These are phyloP conservation scores for Amazonetta brasiliensis DNA, from an alignment of 2,797 vertebrate genomes.

Conservation along the genomic window DNA sequence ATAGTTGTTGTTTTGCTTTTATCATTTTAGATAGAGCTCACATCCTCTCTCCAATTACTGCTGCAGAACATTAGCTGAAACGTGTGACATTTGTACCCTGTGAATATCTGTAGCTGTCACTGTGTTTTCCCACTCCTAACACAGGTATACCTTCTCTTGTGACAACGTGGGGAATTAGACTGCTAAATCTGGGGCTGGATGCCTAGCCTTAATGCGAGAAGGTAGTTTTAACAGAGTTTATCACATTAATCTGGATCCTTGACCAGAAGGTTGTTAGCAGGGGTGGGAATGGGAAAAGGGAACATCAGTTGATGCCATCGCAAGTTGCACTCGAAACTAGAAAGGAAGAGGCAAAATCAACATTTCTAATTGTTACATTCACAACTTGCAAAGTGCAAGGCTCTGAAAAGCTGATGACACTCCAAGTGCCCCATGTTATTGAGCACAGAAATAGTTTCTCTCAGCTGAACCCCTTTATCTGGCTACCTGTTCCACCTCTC, in stretches of 20 bases:
- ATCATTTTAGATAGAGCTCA: rapidly evolving
- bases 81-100: not conserved
- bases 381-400: not conserved
- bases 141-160: not conserved
- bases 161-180: not conserved
- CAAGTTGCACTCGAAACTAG: not conserved
- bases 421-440: not conserved
- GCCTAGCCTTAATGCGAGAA: not conserved
- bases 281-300: not conserved
- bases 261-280: not conserved
- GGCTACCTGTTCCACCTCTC: not conserved
- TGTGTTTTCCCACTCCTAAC: not conserved
- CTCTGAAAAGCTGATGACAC: not conserved
- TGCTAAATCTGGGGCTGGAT: not conserved
- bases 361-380: not conserved
- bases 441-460: not conserved
- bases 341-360: not conserved
- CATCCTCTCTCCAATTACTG: not conserved
- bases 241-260: not conserved
- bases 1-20: not conserved
- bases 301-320: not conserved
- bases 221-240: not conserved
- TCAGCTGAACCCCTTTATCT: not conserved
- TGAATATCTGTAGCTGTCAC: not conserved
- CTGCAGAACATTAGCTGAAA: not conserved